Conservation (phyloP, 2,888 invertebrate species). For the Caenorhabditis sp. region DNA sequence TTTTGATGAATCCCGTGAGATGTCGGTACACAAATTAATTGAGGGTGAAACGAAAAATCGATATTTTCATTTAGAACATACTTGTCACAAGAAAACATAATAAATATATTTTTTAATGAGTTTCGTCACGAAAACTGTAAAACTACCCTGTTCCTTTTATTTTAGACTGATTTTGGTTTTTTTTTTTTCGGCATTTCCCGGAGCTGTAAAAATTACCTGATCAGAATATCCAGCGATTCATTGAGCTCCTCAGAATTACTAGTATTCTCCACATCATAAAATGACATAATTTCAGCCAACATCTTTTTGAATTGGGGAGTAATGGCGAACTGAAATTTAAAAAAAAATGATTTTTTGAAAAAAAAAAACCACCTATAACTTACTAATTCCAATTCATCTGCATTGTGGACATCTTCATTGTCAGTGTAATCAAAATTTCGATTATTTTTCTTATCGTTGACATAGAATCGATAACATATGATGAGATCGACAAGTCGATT, state of each 20-base stretch:
- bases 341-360: neutral
- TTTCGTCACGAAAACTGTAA: too few relatives aligned
- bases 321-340: constrained; percentile 12
- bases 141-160: too few relatives aligned
- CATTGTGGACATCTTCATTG: constrained; percentile 23
- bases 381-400: constrained; percentile 26
- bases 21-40: too few relatives aligned
- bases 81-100: too few relatives aligned
- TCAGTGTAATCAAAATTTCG: constrained; percentile 7
- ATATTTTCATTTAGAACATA: too few relatives aligned
- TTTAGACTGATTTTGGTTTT: too few relatives aligned
- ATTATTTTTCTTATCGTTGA: constrained; percentile 30
- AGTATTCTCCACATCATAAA: constrained; percentile 10
- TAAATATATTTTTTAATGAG: too few relatives aligned
- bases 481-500: constrained; percentile 29
- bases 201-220: constrained; percentile 15
- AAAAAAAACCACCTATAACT: neutral
- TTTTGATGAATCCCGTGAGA: too few relatives aligned
- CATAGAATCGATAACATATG: constrained; percentile 32
- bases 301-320: constrained; percentile 27
- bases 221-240: constrained; percentile 15
- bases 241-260: constrained; percentile 13
- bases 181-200: too few relatives aligned
- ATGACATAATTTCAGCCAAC: constrained; percentile 13
- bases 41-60: too few relatives aligned